Evolutionary conservation across 2,797 vertebrate species (phyloP), one percentile per base, ranked within the genome.

Genomic region (Leontocebus nigricollis): DNA sequence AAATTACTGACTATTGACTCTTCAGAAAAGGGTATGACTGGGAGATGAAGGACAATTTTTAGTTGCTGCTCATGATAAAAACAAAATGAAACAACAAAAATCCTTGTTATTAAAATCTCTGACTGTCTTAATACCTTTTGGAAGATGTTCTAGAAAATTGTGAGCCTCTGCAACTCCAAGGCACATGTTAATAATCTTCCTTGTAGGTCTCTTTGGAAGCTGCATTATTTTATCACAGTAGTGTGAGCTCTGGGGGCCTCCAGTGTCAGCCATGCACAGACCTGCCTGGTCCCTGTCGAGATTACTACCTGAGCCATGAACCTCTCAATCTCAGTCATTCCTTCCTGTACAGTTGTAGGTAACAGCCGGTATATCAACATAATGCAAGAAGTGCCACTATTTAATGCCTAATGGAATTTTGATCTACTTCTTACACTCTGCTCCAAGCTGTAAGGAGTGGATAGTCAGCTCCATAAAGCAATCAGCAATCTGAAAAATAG

Each of bases 61-160:
- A 84, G 52, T 85, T 52, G 46, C 41, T 70, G 33, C 1, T 81
- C 41, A 92, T 76, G 30, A 80, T 89, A 13, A 24, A 52, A 85
- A 59, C 4, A 44, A 73, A 55, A 88, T 4, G 64, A 67, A 41
- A 64, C 39, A 20, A 59, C 20, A 80, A 88, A 48, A 93, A 82
- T 61, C 1, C 7, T 61, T 57, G 5, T 57, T 59, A n/a, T 13
- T 50, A 83, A 75, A 24, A 27, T 96, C 50, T 92, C 75, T 80
- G 75, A 76, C 55, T 91, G 80, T 50, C 88, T 82, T 75, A 94
- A 46, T 84, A 88, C 19, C 20, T 96, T 94, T 77, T 7, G 85
- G 13, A 79, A 75, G 27, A 33, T 59, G 4, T 93, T 85, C 76
- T 77, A 22, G 36, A 72, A 96, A 87, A 70, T 14, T 50, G 8